Evolutionary conservation across 2,113 vertebrate genomes (phyloP), one percentile per base, ranked within the genome.

Genomic region (Vidua macroura): DNA sequence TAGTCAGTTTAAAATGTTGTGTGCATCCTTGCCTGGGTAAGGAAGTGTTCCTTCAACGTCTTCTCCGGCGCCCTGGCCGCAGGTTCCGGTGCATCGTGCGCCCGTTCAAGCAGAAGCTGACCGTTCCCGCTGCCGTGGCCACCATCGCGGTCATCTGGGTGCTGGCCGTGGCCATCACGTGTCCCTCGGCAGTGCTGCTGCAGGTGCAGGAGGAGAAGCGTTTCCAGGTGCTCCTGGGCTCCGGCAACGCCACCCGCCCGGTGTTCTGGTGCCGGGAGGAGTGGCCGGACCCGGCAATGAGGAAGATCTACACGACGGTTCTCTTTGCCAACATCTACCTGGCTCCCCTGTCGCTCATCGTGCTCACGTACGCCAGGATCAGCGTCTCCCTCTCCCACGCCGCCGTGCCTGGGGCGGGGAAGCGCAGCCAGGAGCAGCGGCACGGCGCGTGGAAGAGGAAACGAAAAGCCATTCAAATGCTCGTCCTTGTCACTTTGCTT

Each of bases 241-340:
- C 97, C 0, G 97, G 97, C 93, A 99, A 98, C 35, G 95, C 97
- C 95, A 98, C 98, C 1, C 98, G 79, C 49, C 98, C 98, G 0
- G 98, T 99, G 35, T 99, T 98, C 79, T 99, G 99, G 99, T 99
- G 99, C 96, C 96, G 97, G 23, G 99, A 99, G 94, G 98, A 98
- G 85, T 99, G 99, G 99, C 99, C 99, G 0, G 98, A 98, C 77
- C 98, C 97, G 4, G 98, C 96, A 12, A 99, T 99, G 99, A 98
- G 98, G 43, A 99, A 98, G 96, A 97, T 99, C 46, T 99, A 99
- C 63, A 99, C 99, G 1, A 99, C 98, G 0, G 98, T 99, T 33
- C 97, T 99, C 16, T 99, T 99, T 84, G 98, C 98, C 39, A 99
- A 98, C 51, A 99, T 99, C 91, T 99, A 99, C 77, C 97, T 99